These are phyloP conservation scores for Pachypanchax playfairii DNA, from an alignment of 2,113 vertebrate species.

Conservation along the genomic window DNA sequence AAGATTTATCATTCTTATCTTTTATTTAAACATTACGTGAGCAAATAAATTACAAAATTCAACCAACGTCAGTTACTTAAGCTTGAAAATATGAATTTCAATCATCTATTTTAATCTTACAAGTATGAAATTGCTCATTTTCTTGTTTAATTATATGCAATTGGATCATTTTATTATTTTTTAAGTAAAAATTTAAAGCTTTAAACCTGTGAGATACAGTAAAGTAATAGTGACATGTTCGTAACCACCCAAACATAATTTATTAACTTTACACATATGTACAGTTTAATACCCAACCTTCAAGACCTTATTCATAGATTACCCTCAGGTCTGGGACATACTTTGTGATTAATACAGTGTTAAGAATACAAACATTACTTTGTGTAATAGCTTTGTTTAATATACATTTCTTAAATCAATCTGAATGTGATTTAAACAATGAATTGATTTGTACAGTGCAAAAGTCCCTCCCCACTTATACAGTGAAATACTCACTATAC, in stretches of 20 bases:
- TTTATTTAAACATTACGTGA: too few relatives aligned
- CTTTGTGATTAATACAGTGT: conserved; percentile 28
- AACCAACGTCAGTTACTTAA: too few relatives aligned
- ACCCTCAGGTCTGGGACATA: conserved; percentile 18
- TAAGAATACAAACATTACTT: conserved; percentile 38
- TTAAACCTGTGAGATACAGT: not conserved
- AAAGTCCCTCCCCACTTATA: conserved; percentile 39
- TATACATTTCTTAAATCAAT: conserved; percentile 29
- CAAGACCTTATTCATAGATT: conserved; percentile 35
- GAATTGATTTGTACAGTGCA: conserved; percentile 58
- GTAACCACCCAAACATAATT: conserved; percentile 58
- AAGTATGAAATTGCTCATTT: too few relatives aligned
- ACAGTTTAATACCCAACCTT: conserved; percentile 44
- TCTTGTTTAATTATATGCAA: too few relatives aligned
- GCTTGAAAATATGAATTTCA: too few relatives aligned
- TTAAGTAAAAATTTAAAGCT: not conserved
- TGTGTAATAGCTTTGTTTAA: conserved; percentile 45
- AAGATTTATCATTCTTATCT: too few relatives aligned
- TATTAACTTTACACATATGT: conserved; percentile 71
- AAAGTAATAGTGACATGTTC: conserved; percentile 18
- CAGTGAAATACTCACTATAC: conserved; percentile 24
- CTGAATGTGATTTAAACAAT: conserved; percentile 30
- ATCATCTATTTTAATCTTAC: too few relatives aligned
- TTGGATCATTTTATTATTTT: not conserved
- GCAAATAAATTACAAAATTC: too few relatives aligned